These are phyloP conservation scores for Drosophila macrospina DNA, from an alignment of 2,888 invertebrate genomes.

Conservation along the genomic window DNA sequence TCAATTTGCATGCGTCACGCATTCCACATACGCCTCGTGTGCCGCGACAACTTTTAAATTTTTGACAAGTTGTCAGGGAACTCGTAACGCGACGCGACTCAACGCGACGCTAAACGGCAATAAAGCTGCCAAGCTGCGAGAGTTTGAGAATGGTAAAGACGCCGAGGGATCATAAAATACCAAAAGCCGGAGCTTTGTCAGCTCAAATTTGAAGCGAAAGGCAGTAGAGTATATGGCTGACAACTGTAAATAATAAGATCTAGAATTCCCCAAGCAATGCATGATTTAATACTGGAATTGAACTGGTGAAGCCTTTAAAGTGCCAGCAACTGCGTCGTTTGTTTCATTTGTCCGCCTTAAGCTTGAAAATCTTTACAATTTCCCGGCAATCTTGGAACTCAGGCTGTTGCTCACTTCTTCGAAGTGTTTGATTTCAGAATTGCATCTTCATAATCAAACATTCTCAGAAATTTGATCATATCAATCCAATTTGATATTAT, in stretches of 20 bases:
- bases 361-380: neutral
- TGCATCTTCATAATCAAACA: neutral
- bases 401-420: too few species aligned
- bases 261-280: neutral
- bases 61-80: slow-evolving; percentile 57
- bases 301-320: neutral
- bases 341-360: neutral
- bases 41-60: slow-evolving; percentile 54
- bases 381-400: too few species aligned
- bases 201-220: slow-evolving; percentile 33
- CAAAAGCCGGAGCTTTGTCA: slow-evolving; percentile 36
- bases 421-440: neutral
- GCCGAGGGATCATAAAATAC: slow-evolving; percentile 57
- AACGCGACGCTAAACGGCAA: slow-evolving; percentile 50
- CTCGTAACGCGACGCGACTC: slow-evolving; percentile 18
- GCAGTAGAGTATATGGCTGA: slow-evolving; percentile 4
- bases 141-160: slow-evolving; percentile 10
- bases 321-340: neutral
- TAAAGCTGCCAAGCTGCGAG: slow-evolving; percentile 39
- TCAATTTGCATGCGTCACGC: slow-evolving; percentile 24
- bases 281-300: neutral
- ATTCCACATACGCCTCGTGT: slow-evolving; percentile 27
- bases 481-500: neutral
- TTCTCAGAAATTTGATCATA: neutral
- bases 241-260: slow-evolving; percentile 12